A percentile compares a stretch with the other conserved stretches of the same genome.
phyloP scores from a whole-genome alignment of 2,888 invertebrate species.

The Rhingia campestris region DNA sequence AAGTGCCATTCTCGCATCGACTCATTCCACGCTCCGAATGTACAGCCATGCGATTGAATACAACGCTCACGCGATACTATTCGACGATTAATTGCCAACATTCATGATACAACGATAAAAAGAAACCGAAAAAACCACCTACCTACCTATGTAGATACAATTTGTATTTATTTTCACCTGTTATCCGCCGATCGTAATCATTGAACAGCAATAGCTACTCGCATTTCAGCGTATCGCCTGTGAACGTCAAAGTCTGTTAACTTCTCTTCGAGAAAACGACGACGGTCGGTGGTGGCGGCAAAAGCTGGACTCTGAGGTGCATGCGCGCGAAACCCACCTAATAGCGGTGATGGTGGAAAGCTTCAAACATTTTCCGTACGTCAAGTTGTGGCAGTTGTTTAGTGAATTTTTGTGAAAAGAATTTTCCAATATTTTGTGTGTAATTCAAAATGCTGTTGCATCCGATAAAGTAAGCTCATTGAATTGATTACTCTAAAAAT shows the following conservation, averaged over 20 bases:
- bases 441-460: conserved; percentile 66
- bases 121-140: conserved; percentile 11
- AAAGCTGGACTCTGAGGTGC: conserved; percentile 56
- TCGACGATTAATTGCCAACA: conserved; percentile 45
- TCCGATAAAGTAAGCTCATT: conserved; percentile 56
- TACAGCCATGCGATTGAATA: conserved; percentile 42
- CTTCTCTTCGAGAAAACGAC: conserved; percentile 42
- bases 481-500: conserved; percentile 24
- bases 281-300: neutral
- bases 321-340: conserved; percentile 55
- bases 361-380: conserved; percentile 62
- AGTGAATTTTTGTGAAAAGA: conserved; percentile 49
- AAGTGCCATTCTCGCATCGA: conserved; percentile 20
- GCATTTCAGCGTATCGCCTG: conserved; percentile 26
- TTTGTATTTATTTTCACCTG: conserved; percentile 47
- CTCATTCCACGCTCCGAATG: conserved; percentile 27
- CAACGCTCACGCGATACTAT: conserved; percentile 56
- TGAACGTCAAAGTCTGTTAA: conserved; percentile 55
- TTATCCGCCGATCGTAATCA: conserved; percentile 57
- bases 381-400: conserved; percentile 62
- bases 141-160: conserved; percentile 3
- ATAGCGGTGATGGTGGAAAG: conserved; percentile 29
- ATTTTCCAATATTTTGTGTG: conserved; percentile 54
- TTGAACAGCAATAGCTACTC: conserved; percentile 42
- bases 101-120: conserved; percentile 38